Conservation (phyloP, 2,113 vertebrate genomes). For the Thunnus thynnus region DNA sequence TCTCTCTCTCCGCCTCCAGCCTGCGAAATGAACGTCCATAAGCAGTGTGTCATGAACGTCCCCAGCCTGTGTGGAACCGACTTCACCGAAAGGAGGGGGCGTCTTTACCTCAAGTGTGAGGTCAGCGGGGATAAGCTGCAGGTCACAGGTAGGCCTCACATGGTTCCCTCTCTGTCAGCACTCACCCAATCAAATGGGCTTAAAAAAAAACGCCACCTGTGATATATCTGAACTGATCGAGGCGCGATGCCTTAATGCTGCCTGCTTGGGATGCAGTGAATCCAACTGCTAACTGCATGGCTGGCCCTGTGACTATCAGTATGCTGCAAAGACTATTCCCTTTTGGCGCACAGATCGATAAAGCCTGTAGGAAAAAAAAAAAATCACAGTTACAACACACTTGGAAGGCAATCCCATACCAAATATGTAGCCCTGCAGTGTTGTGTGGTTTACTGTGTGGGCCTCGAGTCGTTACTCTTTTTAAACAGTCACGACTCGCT, state of each 20-base stretch:
- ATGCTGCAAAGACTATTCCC: conserved; percentile 26
- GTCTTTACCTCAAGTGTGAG: conserved; percentile 93
- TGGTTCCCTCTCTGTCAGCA: not conserved
- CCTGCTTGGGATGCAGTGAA: conserved; percentile 11
- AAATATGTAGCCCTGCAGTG: conserved; percentile 53
- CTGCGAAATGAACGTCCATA: conserved; percentile 98
- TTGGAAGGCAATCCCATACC: conserved; percentile 45
- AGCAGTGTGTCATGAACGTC: conserved; percentile 95
- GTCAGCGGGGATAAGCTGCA: conserved; percentile 90
- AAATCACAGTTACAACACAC: conserved; percentile 35
- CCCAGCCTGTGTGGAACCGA: conserved; percentile 97
- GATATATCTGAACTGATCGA: not conserved
- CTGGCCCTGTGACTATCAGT: conserved; percentile 22
- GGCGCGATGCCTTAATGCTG: not conserved
- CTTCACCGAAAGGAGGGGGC: conserved; percentile 93
- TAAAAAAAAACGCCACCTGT: not conserved
- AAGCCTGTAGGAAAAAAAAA: conserved; percentile 23
- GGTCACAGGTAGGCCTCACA: conserved; percentile 88
- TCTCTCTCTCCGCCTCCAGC: conserved; percentile 81
- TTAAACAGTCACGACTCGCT: conserved; percentile 61
- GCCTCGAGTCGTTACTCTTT: conserved; percentile 50
- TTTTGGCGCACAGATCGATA: conserved; percentile 44
- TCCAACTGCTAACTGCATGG: not conserved
- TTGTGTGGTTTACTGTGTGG: conserved; percentile 62
- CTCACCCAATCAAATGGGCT: not conserved